phyloP scores from a whole-genome alignment of 2,797 vertebrate genomes.

The Fringilla coelebs region DNA sequence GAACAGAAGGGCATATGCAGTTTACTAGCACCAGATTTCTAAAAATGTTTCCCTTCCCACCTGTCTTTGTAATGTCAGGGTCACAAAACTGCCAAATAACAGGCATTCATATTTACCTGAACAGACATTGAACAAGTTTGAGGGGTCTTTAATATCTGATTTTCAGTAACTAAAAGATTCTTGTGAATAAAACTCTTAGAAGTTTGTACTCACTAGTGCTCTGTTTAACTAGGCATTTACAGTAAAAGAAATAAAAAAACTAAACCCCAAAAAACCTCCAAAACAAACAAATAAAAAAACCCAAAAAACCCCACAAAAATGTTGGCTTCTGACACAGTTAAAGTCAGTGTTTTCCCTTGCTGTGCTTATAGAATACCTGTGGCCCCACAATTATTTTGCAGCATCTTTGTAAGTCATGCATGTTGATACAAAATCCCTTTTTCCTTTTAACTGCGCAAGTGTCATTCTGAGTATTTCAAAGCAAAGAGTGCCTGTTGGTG shows the following conservation, averaged over 20 bases:
- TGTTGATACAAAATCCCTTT: background rate
- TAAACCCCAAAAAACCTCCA: background rate
- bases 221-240: background rate
- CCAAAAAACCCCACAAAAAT: background rate
- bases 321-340: background rate
- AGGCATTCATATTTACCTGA: background rate
- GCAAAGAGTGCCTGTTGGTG: background rate
- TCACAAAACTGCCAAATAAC: background rate
- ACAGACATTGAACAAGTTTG: background rate
- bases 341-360: background rate
- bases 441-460: background rate
- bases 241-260: background rate
- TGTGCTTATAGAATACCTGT: background rate
- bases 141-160: background rate
- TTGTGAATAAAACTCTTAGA: background rate
- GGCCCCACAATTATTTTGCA: background rate
- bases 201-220: background rate
- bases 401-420: background rate
- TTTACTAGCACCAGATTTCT: background rate
- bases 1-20: background rate
- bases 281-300: background rate
- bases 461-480: background rate
- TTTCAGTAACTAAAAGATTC: background rate
- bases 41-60: background rate
- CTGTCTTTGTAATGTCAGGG: background rate